phyloP scores from a whole-genome alignment of 1,140 invertebrate species.

The Colletes latitarsis region DNA sequence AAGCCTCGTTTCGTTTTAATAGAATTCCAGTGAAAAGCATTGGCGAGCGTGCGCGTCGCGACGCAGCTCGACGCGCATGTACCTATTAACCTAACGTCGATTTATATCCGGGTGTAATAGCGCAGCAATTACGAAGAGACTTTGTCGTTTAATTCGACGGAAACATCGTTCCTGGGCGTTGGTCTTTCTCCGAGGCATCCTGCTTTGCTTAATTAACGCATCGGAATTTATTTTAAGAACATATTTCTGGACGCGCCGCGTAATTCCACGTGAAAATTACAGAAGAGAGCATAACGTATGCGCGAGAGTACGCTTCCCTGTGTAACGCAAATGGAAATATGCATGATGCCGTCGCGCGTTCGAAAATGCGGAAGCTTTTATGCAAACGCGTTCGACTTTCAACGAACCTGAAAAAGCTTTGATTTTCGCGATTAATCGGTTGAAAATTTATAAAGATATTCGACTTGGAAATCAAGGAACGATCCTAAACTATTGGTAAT shows the following conservation, averaged over 20 bases:
- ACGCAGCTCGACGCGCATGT: background rate
- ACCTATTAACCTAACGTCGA: conserved; percentile 50
- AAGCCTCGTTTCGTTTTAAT: conserved; percentile 62
- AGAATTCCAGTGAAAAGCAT: conserved; percentile 68
- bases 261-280: background rate
- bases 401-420: background rate
- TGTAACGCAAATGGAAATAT: background rate
- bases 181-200: background rate
- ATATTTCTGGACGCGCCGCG: background rate
- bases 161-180: background rate
- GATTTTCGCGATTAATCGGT: background rate
- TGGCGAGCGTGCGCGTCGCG: background rate
- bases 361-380: conserved; percentile 3
- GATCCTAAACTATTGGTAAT: too few species aligned
- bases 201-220: background rate
- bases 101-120: conserved; percentile 70
- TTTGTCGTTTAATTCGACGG: conserved; percentile 1
- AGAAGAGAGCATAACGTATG: background rate
- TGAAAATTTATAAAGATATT: too few species aligned
- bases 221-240: background rate
- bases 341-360: background rate
- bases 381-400: background rate
- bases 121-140: conserved; percentile 62
- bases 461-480: too few species aligned
- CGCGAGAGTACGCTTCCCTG: background rate